Evolutionary conservation across 2,888 invertebrate species (phyloP).

Genomic region (Chrysolina americana): DNA sequence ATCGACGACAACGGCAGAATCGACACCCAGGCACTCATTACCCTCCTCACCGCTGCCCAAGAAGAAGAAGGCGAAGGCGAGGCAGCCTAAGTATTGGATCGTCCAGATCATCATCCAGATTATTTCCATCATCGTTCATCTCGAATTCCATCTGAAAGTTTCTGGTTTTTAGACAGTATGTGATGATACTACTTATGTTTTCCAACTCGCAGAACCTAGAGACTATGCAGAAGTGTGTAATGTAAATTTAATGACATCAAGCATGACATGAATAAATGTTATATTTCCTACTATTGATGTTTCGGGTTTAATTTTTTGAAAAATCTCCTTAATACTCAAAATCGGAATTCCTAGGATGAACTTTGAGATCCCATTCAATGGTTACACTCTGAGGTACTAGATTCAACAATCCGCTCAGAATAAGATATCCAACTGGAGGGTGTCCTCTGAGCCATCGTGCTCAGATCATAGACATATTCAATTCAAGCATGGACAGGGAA

Average conservation of each 20-base stretch:
- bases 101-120: neutral
- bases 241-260: slow-evolving; percentile 2
- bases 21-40: slow-evolving; percentile 89
- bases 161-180: neutral
- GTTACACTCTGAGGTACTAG: no score
- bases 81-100: slow-evolving; percentile 65
- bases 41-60: slow-evolving; percentile 89
- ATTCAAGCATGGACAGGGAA: no score
- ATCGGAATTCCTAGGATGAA: no score
- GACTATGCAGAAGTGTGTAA: slow-evolving; percentile 1
- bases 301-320: slow-evolving; percentile 9
- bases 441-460: no score
- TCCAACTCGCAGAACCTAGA: slow-evolving; percentile 2
- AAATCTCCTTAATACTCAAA: no score
- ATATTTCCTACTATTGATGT: neutral
- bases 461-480: no score
- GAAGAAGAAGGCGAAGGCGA: slow-evolving; percentile 81
- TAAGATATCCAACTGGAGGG: no score
- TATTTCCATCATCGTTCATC: neutral
- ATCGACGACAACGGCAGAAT: slow-evolving; percentile 93
- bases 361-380: no score
- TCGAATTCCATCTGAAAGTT: neutral
- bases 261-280: neutral
- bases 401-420: no score
- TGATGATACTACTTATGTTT: neutral